These are phyloP conservation scores for Nipponacmea schrenckii DNA, from an alignment of 2,888 invertebrate genomes.

Conservation along the genomic window DNA sequence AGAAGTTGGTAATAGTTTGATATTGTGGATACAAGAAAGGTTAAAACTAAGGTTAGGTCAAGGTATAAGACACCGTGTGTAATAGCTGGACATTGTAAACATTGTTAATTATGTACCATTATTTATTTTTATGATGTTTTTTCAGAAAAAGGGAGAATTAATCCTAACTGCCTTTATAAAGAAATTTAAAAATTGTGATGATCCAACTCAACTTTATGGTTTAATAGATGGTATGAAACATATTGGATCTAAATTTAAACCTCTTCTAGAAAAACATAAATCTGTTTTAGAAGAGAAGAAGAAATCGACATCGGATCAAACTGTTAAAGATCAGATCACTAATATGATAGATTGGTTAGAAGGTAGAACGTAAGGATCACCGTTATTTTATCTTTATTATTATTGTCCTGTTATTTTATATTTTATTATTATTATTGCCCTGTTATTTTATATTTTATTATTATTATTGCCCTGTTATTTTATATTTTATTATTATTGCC, in stretches of 20 bases:
- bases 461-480: too few species aligned
- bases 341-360: neutral
- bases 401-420: too few species aligned
- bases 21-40: too few species aligned
- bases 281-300: slow-evolving; percentile 33
- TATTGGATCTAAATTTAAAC: slow-evolving; percentile 36
- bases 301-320: neutral
- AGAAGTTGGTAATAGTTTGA: too few species aligned
- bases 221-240: slow-evolving; percentile 31
- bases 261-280: slow-evolving; percentile 39
- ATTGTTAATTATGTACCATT: neutral
- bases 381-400: too few species aligned
- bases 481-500: too few species aligned
- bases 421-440: too few species aligned
- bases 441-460: too few species aligned
- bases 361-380: neutral
- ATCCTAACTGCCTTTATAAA: slow-evolving; percentile 32
- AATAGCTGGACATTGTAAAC: too few species aligned
- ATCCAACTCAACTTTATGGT: slow-evolving; percentile 24
- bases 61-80: too few species aligned
- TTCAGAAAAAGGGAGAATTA: slow-evolving; percentile 27
- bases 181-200: slow-evolving; percentile 19
- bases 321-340: neutral
- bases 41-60: too few species aligned
- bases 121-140: neutral